Evolutionary conservation across 2,797 vertebrate species (phyloP), one percentile per base, ranked within the genome.

Genomic region (Austrolebias charrua): DNA sequence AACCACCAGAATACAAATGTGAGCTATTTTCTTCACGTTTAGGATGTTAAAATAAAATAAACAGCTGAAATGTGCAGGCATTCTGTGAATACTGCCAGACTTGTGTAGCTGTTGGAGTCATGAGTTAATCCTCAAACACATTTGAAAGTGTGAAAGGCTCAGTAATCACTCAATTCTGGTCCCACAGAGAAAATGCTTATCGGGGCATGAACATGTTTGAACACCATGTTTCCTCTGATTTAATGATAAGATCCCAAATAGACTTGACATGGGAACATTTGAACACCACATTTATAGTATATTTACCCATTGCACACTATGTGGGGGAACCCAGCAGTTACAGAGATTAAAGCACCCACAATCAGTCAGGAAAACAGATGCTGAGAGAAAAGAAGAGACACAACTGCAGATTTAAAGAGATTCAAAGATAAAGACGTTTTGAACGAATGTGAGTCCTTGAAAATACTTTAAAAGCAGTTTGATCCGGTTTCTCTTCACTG

Each of bases 201-300:
- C 64, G 64, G 60, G 2, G 42, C 61, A 1, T 12, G 33, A 71
- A 48, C 45, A 54, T 61, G 49, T 66, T 60, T 55, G 29, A 73
- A 56, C 43, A 62, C 55, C 11, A 14, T 76, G 51, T 54, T 60
- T 38, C 42, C 29, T 73, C 45, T 75, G 52, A 73, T 60, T 55
- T 58, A 55, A 51, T 49, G 28, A 63, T 45, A 16, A 12, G 40
- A 47, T 38, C 45, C 53, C 16, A 16, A 56, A 38, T 9, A 60
- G 33, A 44, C 49, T 45, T 60, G 20, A n/a, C 55, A 5, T 20
- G 4, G 48, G 7, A 61, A 61, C 38, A 18, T 58, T 9, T 56
- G 18, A 42, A 66, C 19, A 18, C 44, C 42, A 11, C 15, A 12
- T 61, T 13, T 58, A 15, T 28, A 42, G 40, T 60, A 19, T 61